Percentiles rank a stretch among this genome's conserved stretches.
Conservation (phyloP, 1,140 invertebrate genomes). For the Drosophila santomea region DNA sequence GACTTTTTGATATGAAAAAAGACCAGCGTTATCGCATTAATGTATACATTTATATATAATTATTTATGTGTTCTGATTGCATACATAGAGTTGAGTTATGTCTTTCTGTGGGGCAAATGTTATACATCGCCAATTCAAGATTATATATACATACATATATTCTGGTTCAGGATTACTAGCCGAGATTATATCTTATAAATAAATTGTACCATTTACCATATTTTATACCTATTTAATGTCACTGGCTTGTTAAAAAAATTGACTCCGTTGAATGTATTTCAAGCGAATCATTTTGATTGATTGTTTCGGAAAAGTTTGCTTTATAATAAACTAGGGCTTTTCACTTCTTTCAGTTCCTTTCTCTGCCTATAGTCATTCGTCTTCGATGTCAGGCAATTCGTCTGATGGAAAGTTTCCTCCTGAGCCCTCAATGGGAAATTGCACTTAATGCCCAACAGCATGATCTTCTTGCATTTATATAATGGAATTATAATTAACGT, state of each 20-base stretch:
- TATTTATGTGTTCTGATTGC: no score
- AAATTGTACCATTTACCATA: neutral
- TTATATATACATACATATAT: no score
- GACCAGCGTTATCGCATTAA: no score
- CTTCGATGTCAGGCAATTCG: conserved; percentile 51
- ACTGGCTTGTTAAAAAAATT: neutral
- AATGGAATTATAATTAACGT: conserved; percentile 54
- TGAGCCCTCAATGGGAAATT: conserved; percentile 25
- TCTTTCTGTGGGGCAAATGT: no score
- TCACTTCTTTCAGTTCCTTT: neutral
- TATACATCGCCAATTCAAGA: no score
- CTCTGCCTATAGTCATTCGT: conserved; percentile 16
- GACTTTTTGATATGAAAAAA: no score
- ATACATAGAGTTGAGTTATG: no score
- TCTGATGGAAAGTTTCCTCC: conserved; percentile 35
- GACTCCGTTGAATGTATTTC: conserved; percentile 17
- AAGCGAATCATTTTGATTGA: conserved; percentile 54
- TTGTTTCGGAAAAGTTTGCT: conserved; percentile 46
- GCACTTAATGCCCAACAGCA: conserved; percentile 28
- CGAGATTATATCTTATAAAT: no score
- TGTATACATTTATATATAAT: no score
- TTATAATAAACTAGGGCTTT: neutral
- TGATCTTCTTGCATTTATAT: conserved; percentile 34
- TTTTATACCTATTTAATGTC: neutral
- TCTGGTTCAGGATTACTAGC: no score